Base-by-base conservation (phyloP, 2,113 vertebrate species). In the Oryctolagus cuniculus region DNA sequence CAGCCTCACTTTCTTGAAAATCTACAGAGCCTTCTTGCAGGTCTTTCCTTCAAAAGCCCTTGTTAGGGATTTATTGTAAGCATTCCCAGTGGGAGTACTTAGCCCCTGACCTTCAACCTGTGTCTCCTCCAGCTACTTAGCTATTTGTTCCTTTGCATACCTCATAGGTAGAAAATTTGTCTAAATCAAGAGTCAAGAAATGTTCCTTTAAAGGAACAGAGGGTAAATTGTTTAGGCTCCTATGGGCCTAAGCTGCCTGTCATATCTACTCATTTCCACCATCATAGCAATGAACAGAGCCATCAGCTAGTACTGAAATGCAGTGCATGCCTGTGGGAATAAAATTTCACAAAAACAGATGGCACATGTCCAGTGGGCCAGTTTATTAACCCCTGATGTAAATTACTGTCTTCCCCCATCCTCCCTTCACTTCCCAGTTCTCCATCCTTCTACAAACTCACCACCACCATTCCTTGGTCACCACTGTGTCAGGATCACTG, bases 1-100 rank as follows among this genome's bases (percentile, higher is more conserved):
- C 75, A 92, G 77, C 49, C 27, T 87, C 17, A 16, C 66, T 85
- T 58, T 90, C 74, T 91, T 73, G 84, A 69, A 29, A 70, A 36
- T 80, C 36, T 63, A 64, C 74, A 89, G 80, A 72, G 70, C 75
- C 36, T 86, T 67, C 49, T 66, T 93, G 8, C 12, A 53, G 29
- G 58, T 70, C 27, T 86, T 17, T 58, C 38, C 31, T 22, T 91
- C 64, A 82, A 17, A 36, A 9, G 10, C 64, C 15, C 49, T 36
- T 85, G 34, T 63, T 63, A 2, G 67, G 49, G 44, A 49, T 67
- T 74, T 84, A 25, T 10, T 44, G 1, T 38, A 34, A 89, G 53
- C 72, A 31, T 84, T 58, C n/a, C 38, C n/a, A 51, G 19, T 55
- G 22, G 70, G 73, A n/a, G 51, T 12, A 34, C 38, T 44, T 4